phyloP scores from a whole-genome alignment of 2,888 invertebrate genomes.

The Ectobius pallidus region DNA sequence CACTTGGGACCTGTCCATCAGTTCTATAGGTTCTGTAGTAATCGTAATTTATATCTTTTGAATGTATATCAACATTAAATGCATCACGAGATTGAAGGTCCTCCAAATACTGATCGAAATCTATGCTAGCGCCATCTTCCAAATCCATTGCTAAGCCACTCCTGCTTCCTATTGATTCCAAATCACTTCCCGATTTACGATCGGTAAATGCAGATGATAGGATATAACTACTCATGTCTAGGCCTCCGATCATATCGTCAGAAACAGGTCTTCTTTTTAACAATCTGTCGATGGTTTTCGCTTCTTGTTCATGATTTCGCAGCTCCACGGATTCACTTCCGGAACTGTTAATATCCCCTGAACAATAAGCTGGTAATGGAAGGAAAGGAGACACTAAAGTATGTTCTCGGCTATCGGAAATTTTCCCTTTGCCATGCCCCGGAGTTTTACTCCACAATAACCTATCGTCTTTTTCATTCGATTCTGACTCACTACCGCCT shows the following conservation, averaged over 20 bases:
- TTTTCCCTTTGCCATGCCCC: neutral
- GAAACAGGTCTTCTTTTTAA: slow-evolving; percentile 76
- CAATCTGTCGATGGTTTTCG: slow-evolving; percentile 59
- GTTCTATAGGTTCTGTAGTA: slow-evolving; percentile 20
- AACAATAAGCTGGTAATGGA: neutral
- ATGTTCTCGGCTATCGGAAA: neutral
- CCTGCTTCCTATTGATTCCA: slow-evolving; percentile 48
- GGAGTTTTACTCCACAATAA: slow-evolving; percentile 32
- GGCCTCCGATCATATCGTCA: slow-evolving; percentile 66
- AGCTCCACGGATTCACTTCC: slow-evolving; percentile 36
- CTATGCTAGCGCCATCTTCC: slow-evolving; percentile 58
- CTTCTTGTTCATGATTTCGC: slow-evolving; percentile 23
- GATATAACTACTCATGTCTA: slow-evolving; percentile 67
- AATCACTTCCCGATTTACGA: slow-evolving; percentile 42
- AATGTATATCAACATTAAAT: slow-evolving; percentile 53
- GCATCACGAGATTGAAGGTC: slow-evolving; percentile 65
- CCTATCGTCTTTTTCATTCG: slow-evolving; percentile 3
- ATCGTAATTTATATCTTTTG: slow-evolving; percentile 43
- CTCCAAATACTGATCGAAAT: slow-evolving; percentile 71
- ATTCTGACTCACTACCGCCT: neutral
- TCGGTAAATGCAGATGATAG: slow-evolving; percentile 8
- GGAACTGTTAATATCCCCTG: slow-evolving; percentile 20
- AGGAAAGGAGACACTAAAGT: neutral
- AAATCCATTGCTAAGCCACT: slow-evolving; percentile 46
- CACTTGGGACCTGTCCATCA: slow-evolving; percentile 27